Evolutionary conservation across 2,113 vertebrate genomes (phyloP), one percentile per base, ranked within the genome.

Genomic region (Tupaia chinensis): DNA sequence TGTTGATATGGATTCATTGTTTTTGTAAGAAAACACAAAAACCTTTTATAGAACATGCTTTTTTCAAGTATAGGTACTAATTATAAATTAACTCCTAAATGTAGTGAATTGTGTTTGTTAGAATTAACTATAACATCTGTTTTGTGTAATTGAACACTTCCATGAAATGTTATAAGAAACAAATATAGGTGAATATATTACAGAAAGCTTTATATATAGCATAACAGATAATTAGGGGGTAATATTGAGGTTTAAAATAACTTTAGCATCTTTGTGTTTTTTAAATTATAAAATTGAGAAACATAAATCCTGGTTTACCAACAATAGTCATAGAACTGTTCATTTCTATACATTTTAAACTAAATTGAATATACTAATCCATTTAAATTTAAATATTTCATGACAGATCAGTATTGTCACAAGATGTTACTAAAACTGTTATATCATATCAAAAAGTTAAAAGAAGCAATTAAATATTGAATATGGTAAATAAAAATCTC

Each of bases 81-180:
- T 34, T 89, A 95, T 65, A 85, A 92, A 89, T 92, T 76, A 88
- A 74, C 5, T 11, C 61, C 3, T 54, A 76, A 95, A 27, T 53
- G 58, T 56, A 56, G 1, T 25, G 3, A 80, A 89, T 56, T 20
- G 0, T 8, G 2, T 32, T 89, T 92, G 27, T 80, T 82, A 73
- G 4, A 87, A 65, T 82, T 76, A 73, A 65, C 54, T 56, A 29
- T n/a, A 61, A 61, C 61, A 66, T 44, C 6, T 73, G 53, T 56
- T 89, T 79, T 87, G 9, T 66, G 56, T 81, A 89, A 68, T 13
- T 91, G 32, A 89, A 93, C 53, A 76, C 44, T 89, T 61, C 65
- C 25, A 23, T 27, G 32, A 32, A 54, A 34, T 89, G 5, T 54
- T 66, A 8, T 76, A 68, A 74, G 10, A 89, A 86, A 61, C 22